Evolutionary conservation across 2,113 vertebrate species (phyloP), one percentile per base, ranked within the genome.

Genomic region (Ariopsis seemanni): DNA sequence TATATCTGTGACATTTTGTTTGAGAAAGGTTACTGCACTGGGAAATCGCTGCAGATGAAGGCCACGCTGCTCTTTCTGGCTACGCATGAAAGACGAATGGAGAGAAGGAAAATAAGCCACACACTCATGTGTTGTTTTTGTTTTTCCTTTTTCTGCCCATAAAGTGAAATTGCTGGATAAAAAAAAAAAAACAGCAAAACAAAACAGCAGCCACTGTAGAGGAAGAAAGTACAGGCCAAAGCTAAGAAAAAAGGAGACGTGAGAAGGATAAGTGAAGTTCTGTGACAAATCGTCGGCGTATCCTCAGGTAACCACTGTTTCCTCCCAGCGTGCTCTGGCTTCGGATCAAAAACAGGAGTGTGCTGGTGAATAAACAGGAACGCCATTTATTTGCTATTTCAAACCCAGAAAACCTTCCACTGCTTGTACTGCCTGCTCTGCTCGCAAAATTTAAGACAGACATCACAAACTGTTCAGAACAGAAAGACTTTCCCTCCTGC

Each of bases 101-200:
- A 10, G 62, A 71, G 42, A 79, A 69, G 62, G 69, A 55, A 80
- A 86, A 86, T 53, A 67, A 67, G n/a, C 60, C n/a, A 5, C 20
- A n/a, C 5, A 6, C 42, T 82, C 53, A 79, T 34, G 30, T 89
- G 74, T 55, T 88, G 63, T 87, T 86, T 77, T 42, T 86, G 22
- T 82, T 58, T 27, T 74, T 86, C 78, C 69, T 65, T 82, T 83
- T 84, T 12, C 55, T 77, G 78, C 25, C 78, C 87, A 71, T 63
- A 69, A 88, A 88, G 71, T 50, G 52, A 89, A 90, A 89, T 82
- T 82, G 14, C 58, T 55, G 67, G 81, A 87, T 87, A 89, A 27
- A 53, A 11, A 27, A 53, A 11, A 57, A 57, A 57, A 57, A 15
- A 4, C 42, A 42, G 42, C 42, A 7, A 48, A 62, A 60, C 48